These are phyloP conservation scores for Eulithis prunata DNA, from an alignment of 2,888 invertebrate species.

Conservation along the genomic window DNA sequence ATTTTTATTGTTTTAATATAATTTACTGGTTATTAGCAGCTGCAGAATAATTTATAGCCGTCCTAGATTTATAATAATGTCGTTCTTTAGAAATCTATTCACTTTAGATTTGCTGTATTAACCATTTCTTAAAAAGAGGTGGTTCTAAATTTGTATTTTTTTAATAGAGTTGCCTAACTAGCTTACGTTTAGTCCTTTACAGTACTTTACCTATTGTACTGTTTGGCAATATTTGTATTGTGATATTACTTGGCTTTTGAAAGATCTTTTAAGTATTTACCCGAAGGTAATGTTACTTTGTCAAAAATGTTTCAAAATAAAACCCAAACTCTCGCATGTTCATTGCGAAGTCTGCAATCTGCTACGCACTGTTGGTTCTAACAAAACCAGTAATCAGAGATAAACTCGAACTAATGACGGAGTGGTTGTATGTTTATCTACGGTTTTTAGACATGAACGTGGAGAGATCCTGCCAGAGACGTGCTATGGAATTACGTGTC, in stretches of 20 bases:
- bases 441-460: constrained; percentile 12
- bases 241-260: background rate
- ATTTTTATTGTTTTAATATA: no score
- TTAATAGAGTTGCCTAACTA: no score
- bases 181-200: no score
- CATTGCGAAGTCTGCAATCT: constrained; percentile 49
- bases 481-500: no score
- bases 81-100: no score
- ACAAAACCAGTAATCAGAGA: constrained; percentile 43
- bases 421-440: constrained; percentile 17
- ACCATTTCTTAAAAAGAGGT: no score
- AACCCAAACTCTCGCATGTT: constrained; percentile 47
- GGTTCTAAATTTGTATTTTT: no score
- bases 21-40: no score
- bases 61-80: no score
- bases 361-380: constrained; percentile 51
- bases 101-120: no score
- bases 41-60: no score
- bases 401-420: constrained; percentile 28
- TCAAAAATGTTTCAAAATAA: constrained; percentile 42
- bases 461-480: background rate
- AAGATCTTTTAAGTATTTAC: constrained; percentile 11
- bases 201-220: no score
- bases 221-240: background rate
- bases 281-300: constrained; percentile 15